Base-by-base conservation (phyloP, 2,113 vertebrate species). In the Nestor notabilis region DNA sequence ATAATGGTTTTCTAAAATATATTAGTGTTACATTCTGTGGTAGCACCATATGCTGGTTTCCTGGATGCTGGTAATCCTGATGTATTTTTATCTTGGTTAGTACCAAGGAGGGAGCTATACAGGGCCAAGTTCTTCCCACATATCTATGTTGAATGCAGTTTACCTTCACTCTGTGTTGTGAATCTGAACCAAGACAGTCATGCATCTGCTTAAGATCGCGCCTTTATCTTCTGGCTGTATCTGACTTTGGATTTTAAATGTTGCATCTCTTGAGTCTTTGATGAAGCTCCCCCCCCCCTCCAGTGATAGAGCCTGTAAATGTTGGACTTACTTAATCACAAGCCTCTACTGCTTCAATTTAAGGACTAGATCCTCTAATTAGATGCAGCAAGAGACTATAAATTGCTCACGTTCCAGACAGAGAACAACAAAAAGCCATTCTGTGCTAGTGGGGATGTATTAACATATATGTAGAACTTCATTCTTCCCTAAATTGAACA, bases 31-130 rank as follows among this genome's bases (percentile, higher is more conserved):
- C 87, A 89, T 89, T 95, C 91, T 70, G 89, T 9, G 9, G 91
- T 71, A 89, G 87, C 91, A 93, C 94, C 95, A 94, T 96, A 96
- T 97, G 95, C 89, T 80, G 83, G 85, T 76, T 96, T 97, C 81
- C 94, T 95, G 65, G 94, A 95, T 95, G 90, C 89, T 92, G 92
- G 94, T 97, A 96, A 91, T 90, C 89, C 83, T 93, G 81, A 69
- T 76, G 53, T 97, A 94, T 96, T 97, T 97, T 97, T 94, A 97
- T 95, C 96, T 96, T 95, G 91, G 94, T 94, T 95, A 94, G 93
- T 91, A 95, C 91, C 83, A 93, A 84, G 89, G 86, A 93, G 63
- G 96, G 81, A 97, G 91, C 84, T 91, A 49, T 49, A 41, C 66
- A 87, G 95, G 91, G 96, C 94, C 94, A 96, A 95, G 78, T 91